Evolutionary conservation across 2,888 invertebrate genomes (phyloP), one percentile per base, ranked within the genome.

Genomic region (Acronicta aceris): DNA sequence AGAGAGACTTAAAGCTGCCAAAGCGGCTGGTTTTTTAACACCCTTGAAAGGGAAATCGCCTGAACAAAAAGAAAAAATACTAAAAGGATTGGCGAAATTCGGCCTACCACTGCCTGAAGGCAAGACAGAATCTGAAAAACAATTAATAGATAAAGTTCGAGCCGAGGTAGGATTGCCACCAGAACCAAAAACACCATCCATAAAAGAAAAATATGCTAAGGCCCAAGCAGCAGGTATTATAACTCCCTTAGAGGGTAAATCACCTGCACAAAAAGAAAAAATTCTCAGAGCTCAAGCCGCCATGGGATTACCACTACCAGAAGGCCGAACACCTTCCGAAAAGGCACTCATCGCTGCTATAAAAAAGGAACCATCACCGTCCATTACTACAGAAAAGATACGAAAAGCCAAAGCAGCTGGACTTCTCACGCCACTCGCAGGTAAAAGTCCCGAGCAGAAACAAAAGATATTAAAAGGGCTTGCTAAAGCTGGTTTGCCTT

Each of bases 191-290:
- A 74, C 79, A 2, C 42, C 63, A 0, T 69, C 78, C 5, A 68
- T 68, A 12, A 83, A 78, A 57, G 65, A 67, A 51, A 83, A 74
- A 53, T 76, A 79, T 40, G 57, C 62, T 5, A 74, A 78, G 62
- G 83, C 83, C 7, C 47, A 65, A 54, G 79, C 76, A 0, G 74
- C 76, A 15, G 83, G 83, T 5, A 7, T 81, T 0, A 54, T 84
- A 4, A 72, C 70, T 16, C 84, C 85, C 0, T 60, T 62, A 8
- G 51, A 53, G 8, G 66, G 65, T 1, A 57, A 59, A 48, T 12
- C 57, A 6, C 49, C 58, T 0, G 59, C 68, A 9, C 40, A 65
- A 53, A 65, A 60, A 42, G 57, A 61, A 47, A 57, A 50, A 16
- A 54, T 61, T 16, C 42, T 61, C 9, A 45, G 10, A 40, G 54